Base-by-base conservation (phyloP, 2,797 vertebrate species). In the Knipowitschia caucasica region DNA sequence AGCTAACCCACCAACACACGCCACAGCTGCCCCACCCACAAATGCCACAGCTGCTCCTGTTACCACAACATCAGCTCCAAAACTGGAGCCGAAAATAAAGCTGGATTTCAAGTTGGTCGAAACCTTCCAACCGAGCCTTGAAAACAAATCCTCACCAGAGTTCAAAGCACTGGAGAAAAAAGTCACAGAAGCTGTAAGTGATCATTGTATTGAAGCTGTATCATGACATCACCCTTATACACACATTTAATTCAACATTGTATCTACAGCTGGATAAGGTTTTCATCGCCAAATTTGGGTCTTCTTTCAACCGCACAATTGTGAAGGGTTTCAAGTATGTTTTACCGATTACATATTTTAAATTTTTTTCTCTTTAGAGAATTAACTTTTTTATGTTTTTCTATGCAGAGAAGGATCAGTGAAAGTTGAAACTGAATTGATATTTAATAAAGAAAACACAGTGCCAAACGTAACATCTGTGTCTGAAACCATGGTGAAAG, bases 271-370 rank as follows among this genome's bases (percentile, higher is more conserved):
- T 75, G 1, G 0, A 66, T 10, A 0, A 0, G 0, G 11, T 69
- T 1, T 77, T n/a, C 43, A 24, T 10, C 2, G 0, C 0, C 1
- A 0, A 11, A 39, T 71, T 7, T 56, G 35, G 43, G n/a, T 0
- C 0, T 0, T 0, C 2, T 1, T 71, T 71, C 31, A 38, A 46
- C 12, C 24, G 14, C 14, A 29, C 31, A n/a, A 12, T 60, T 4
- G 15, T 78, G 50, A 59, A 3, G 0, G 6, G 24, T 5, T 78
- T 78, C 53, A 72, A 69, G 75, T 78, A 72, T 18, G 1, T 25
- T 15, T 44, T 3, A n/a, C 12, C n/a, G 14, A 1, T 18, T 30
- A 20, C 5, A 29, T 7, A 2, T 8, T 7, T 3, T 8, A 36
- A 36, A 5, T n/a, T 7, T 7, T 11, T 21, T 14, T 49, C 10